Percentiles rank a stretch among this genome's conserved stretches.
phyloP scores from a whole-genome alignment of 2,797 vertebrate genomes.

The Triplophysa yarkandensis region DNA sequence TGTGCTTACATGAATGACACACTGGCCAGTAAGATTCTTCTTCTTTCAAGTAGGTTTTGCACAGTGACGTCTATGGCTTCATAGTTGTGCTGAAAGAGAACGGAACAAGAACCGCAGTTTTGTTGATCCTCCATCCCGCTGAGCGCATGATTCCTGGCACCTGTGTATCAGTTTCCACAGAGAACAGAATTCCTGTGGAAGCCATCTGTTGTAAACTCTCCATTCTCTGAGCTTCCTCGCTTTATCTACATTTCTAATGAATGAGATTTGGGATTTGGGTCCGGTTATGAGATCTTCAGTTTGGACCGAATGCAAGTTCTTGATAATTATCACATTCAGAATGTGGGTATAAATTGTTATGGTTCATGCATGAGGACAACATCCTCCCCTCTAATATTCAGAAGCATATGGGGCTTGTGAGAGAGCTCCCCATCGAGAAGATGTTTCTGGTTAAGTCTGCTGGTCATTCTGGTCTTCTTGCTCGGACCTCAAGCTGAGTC shows the following conservation, averaged over 20 bases:
- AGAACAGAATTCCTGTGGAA: conserved; percentile 57
- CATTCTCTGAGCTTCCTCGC: conserved; percentile 46
- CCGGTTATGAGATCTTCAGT: neutral
- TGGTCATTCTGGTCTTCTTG: conserved; percentile 53
- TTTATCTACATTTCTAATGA: conserved; percentile 34
- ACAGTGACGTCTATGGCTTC: conserved; percentile 4
- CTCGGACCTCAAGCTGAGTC: conserved; percentile 57
- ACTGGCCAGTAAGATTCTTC: neutral
- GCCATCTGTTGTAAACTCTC: conserved; percentile 67
- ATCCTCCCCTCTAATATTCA: conserved; percentile 36
- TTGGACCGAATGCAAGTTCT: neutral
- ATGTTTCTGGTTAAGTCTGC: conserved; percentile 53
- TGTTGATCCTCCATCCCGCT: conserved; percentile 27
- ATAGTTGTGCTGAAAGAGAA: neutral
- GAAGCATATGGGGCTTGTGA: conserved; percentile 49
- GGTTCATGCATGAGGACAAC: conserved; percentile 20
- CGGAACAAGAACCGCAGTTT: conserved; percentile 20
- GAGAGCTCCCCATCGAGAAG: conserved; percentile 38
- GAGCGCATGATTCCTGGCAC: conserved; percentile 53
- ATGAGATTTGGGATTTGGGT: conserved; percentile 13
- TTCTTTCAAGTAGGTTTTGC: neutral
- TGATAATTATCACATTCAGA: neutral
- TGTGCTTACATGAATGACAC: neutral
- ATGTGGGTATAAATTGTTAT: neutral
- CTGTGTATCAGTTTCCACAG: conserved; percentile 62